Evolutionary conservation across 2,888 invertebrate genomes (phyloP), one percentile per base, ranked within the genome.

Genomic region (Dicyrtomina minuta): DNA sequence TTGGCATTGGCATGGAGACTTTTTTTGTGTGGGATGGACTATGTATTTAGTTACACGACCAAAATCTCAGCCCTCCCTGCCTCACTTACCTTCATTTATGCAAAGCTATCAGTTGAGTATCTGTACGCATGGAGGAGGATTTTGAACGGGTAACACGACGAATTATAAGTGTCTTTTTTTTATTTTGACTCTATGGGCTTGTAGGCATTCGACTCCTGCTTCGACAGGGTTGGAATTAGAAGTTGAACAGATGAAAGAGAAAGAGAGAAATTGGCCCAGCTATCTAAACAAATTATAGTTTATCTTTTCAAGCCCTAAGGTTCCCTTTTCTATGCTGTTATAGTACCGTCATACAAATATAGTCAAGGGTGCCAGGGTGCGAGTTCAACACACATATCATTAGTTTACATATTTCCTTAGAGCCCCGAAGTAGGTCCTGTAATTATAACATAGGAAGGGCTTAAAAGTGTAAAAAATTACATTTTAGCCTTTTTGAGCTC

Each of bases 221-320:
- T 17, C 17, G 17, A 46, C 15, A 46, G 8, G 43, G 3, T 46
- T 15, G 15, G 46, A 46, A 4, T 46, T 17, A 17, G 41, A 41
- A 17, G 39, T 22, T 39, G 58, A 58, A 27, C 58, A 58, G 39
- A 58, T 58, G 58, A 56, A 56, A 17, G 24, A 8, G 24, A 56
- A 20, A 33, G 56, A 58, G 58, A 58, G 58, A 41, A 58, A 41
- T 58, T 58, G 58, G 58, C 58, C 58, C 58, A 58, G 39, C 58
- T 58, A 39, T 58, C 58, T 33, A 58, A 58, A 58, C 58, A 58
- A 58, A 27, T 17, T 39, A 17, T 39, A 20, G 41, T 58, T 58
- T 58, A 58, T 58, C 58, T 39, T 58, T 58, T 39, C 58, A n/a
- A 33, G 33, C 33, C 33, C 33, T 8, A 33, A 33, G 33, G 8